phyloP scores from a whole-genome alignment of 2,113 vertebrate species.

The Eulacestoma nigropectus region DNA sequence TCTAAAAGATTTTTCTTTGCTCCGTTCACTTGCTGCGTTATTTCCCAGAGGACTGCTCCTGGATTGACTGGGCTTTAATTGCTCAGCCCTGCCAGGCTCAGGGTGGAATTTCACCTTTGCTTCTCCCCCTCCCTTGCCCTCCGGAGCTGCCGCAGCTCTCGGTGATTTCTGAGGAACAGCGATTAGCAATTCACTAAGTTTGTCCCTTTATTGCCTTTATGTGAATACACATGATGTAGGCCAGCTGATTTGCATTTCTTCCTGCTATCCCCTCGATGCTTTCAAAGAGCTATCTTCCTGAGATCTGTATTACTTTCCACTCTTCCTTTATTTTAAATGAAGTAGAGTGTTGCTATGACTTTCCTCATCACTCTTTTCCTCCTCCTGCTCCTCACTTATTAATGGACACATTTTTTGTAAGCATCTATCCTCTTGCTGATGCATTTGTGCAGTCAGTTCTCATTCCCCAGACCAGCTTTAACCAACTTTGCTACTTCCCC shows the following conservation, averaged over 20 bases:
- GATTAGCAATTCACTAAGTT: background rate
- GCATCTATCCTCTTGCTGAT: background rate
- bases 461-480: background rate
- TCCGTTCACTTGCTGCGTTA: background rate
- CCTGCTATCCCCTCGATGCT: background rate
- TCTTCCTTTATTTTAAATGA: background rate
- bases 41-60: slow-evolving; percentile 38
- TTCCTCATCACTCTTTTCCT: background rate
- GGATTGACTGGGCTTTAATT: slow-evolving; percentile 60
- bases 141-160: background rate
- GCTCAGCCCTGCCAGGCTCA: background rate
- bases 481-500: background rate
- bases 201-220: background rate
- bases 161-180: background rate
- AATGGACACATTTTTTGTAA: background rate
- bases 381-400: background rate
- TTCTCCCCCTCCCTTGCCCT: background rate
- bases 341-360: background rate
- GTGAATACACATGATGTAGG: background rate
- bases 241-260: background rate
- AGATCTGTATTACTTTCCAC: background rate
- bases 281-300: background rate
- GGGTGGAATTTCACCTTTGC: slow-evolving; percentile 22
- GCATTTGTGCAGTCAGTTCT: background rate
- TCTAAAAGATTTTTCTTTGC: slow-evolving; percentile 31